Conservation (phyloP, 2,797 vertebrate species). For the Galaxias olidus region DNA sequence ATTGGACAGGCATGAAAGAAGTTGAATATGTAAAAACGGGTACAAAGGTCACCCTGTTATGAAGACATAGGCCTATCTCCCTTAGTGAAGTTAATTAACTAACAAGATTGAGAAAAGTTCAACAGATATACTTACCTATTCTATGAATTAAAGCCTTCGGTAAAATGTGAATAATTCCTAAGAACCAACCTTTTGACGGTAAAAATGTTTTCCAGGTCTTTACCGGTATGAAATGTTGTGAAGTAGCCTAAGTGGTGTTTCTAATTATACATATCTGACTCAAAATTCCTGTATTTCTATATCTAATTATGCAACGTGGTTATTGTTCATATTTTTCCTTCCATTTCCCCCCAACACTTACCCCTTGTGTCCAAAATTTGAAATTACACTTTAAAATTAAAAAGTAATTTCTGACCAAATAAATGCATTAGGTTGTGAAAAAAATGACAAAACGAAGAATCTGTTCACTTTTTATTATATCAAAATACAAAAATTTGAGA, state of each 20-base stretch:
- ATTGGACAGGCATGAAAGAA: too few relatives aligned
- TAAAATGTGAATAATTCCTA: too few relatives aligned
- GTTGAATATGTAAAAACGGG: constrained; percentile 49
- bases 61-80: constrained; percentile 33
- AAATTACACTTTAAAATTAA: constrained; percentile 49
- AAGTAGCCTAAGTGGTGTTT: constrained; percentile 25
- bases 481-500: constrained; percentile 87
- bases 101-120: too few relatives aligned
- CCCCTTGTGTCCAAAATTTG: constrained; percentile 64
- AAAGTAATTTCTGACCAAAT: neutral
- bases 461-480: constrained; percentile 81
- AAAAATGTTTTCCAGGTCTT: too few relatives aligned
- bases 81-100: constrained; percentile 34
- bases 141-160: too few relatives aligned
- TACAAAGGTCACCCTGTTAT: constrained; percentile 57
- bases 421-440: neutral
- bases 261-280: constrained; percentile 20
- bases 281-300: constrained; percentile 16
- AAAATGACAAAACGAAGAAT: constrained; percentile 33
- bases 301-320: constrained; percentile 39
- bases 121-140: too few relatives aligned
- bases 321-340: constrained; percentile 1
- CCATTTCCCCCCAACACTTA: constrained; percentile 56
- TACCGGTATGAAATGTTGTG: too few relatives aligned
- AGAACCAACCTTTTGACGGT: too few relatives aligned